phyloP scores from a whole-genome alignment of 2,888 invertebrate species.

The Punctoribates punctum region DNA sequence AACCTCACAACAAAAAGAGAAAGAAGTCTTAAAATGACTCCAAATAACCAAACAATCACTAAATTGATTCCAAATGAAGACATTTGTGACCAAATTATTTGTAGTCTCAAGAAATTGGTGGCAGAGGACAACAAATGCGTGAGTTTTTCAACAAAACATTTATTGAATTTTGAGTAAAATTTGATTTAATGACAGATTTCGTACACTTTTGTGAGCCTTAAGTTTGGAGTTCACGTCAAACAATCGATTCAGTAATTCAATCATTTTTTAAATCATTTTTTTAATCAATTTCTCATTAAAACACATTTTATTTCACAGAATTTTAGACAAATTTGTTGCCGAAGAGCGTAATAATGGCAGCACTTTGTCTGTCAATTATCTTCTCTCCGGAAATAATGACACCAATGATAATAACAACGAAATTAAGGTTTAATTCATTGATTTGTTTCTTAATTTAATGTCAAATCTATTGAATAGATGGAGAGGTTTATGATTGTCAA shows the following conservation, averaged over 20 bases:
- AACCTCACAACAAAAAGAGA: not conserved
- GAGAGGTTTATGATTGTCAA: constrained; percentile 30
- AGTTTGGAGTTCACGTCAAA: not conserved
- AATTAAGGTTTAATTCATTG: constrained; percentile 16
- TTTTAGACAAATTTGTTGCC: constrained; percentile 11
- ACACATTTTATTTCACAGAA: constrained; percentile 3
- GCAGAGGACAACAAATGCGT: constrained; percentile 10
- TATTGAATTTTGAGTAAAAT: not conserved
- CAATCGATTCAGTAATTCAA: not conserved
- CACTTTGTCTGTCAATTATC: constrained; percentile 1
- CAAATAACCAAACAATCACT: not conserved
- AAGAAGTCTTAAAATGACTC: not conserved
- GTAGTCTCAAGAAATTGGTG: not conserved
- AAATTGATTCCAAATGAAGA: not conserved
- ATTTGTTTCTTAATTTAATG: not conserved
- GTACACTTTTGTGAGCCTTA: constrained; percentile 7
- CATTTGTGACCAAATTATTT: not conserved
- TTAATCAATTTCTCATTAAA: too few species aligned
- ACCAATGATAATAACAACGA: constrained; percentile 13
- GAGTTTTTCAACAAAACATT: not conserved
- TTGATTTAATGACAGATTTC: not conserved
- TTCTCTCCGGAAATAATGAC: constrained; percentile 18
- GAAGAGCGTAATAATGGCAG: not conserved
- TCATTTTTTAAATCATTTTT: not conserved
- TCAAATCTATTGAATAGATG: not conserved